Evolutionary conservation across 2,797 vertebrate species (phyloP).

Genomic region (Pyrrhura leucotis): DNA sequence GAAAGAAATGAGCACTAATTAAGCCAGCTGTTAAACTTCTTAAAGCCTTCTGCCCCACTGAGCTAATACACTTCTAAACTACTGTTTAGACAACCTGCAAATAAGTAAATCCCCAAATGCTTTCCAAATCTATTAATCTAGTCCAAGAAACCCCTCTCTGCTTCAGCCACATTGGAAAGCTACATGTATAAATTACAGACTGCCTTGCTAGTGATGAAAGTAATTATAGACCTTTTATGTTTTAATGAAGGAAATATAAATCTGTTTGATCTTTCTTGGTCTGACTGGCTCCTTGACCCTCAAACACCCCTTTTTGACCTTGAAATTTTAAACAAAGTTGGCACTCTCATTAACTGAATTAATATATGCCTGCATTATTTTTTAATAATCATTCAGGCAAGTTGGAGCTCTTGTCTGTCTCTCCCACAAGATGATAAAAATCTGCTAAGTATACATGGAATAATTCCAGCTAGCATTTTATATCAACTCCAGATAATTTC

Average conservation of each 20-base stretch:
- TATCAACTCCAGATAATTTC: conserved; percentile 27
- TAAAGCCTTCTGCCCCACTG: background rate
- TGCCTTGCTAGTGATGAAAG: background rate
- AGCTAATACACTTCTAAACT: background rate
- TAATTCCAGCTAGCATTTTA: conserved; percentile 40
- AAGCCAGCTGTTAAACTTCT: background rate
- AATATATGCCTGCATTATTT: background rate
- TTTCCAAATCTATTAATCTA: background rate
- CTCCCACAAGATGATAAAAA: background rate
- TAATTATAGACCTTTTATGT: background rate
- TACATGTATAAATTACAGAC: background rate
- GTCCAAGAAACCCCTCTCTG: background rate
- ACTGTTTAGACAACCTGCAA: background rate
- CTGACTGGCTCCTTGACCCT: background rate
- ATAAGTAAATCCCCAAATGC: background rate
- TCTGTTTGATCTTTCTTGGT: background rate
- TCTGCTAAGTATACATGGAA: conserved; percentile 29
- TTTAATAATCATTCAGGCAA: conserved; percentile 14
- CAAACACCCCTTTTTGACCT: background rate
- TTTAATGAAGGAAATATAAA: background rate
- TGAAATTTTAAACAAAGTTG: background rate
- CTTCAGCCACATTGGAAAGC: background rate
- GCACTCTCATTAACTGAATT: background rate
- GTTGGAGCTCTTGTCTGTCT: conserved; percentile 19
- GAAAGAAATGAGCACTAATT: background rate